These are phyloP conservation scores for Anneissia japonica DNA, from an alignment of 35 echinoderm and acorn worm species.

Conservation along the genomic window DNA sequence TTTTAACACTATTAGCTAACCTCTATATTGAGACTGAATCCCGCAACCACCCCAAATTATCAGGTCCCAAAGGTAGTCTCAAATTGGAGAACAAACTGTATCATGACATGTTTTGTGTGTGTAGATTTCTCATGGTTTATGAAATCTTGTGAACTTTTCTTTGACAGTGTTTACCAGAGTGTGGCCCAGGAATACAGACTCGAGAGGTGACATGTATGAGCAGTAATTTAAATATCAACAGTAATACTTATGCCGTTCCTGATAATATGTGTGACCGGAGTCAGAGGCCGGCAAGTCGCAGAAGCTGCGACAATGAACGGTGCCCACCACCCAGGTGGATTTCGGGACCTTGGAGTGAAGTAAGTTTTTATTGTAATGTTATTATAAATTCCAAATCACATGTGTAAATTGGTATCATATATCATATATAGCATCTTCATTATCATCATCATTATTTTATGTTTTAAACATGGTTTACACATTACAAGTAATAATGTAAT, in stretches of 20 bases:
- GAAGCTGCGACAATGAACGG: conserved; percentile 43
- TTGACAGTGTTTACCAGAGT: conserved; percentile 68
- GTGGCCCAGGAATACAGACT: conserved; percentile 69
- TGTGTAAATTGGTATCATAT: no score
- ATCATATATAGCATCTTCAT: background rate
- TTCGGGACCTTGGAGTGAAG: conserved; percentile 74
- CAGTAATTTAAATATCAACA: conserved; percentile 12
- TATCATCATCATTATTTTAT: no score
- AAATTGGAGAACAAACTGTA: background rate
- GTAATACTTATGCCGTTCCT: background rate
- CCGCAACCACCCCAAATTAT: background rate
- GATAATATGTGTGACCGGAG: conserved; percentile 64
- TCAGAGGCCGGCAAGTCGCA: conserved; percentile 32
- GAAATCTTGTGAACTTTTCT: background rate
- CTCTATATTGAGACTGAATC: background rate
- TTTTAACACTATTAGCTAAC: background rate
- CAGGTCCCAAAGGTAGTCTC: no score
- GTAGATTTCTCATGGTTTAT: no score
- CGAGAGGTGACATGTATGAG: conserved; percentile 69
- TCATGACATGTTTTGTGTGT: background rate
- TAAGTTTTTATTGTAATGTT: no score
- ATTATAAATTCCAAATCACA: no score
- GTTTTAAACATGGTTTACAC: no score
- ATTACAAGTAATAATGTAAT: no score
- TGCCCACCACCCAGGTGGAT: conserved; percentile 83